Conservation (phyloP, 1,140 invertebrate species). For the Zaprionus tsacasi region DNA sequence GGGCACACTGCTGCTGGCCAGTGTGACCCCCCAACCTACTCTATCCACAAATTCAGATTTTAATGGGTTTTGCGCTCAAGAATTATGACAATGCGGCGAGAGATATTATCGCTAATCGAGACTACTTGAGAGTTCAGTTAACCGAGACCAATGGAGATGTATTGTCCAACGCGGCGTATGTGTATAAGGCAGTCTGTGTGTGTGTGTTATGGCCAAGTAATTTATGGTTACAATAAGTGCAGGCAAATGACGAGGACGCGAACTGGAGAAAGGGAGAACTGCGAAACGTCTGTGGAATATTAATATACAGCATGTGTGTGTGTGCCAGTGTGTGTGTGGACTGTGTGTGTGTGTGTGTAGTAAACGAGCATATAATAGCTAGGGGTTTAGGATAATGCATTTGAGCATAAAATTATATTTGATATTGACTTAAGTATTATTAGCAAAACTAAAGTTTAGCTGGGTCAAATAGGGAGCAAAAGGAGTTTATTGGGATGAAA, state of each 20-base stretch:
- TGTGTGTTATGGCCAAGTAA: slow-evolving; percentile 40
- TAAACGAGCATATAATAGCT: slow-evolving; percentile 46
- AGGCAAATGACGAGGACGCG: slow-evolving; percentile 47
- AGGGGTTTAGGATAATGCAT: slow-evolving; percentile 36
- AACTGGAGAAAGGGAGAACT: not conserved
- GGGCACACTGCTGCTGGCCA: not conserved
- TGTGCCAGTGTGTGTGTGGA: slow-evolving; percentile 11
- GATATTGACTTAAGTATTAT: slow-evolving; percentile 35
- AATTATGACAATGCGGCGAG: slow-evolving; percentile 77
- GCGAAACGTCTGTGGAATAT: slow-evolving; percentile 36
- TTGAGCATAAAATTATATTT: slow-evolving; percentile 46
- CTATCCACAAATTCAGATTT: slow-evolving; percentile 55
- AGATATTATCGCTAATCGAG: slow-evolving; percentile 79
- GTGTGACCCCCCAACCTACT: too few relatives aligned
- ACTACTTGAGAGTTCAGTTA: slow-evolving; percentile 75
- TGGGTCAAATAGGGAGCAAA: too few relatives aligned
- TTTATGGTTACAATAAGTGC: slow-evolving; percentile 69
- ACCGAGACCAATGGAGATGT: slow-evolving; percentile 62
- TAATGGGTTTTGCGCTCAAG: slow-evolving; percentile 73
- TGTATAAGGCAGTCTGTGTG: not conserved
- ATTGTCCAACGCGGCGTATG: not conserved
- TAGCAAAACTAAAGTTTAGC: slow-evolving; percentile 1
- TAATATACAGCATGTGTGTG: slow-evolving; percentile 42
- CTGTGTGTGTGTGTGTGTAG: slow-evolving; percentile 11
- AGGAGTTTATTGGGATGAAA: not conserved